Conservation (phyloP, 1,140 invertebrate genomes). For the Atta cephalotes region DNA sequence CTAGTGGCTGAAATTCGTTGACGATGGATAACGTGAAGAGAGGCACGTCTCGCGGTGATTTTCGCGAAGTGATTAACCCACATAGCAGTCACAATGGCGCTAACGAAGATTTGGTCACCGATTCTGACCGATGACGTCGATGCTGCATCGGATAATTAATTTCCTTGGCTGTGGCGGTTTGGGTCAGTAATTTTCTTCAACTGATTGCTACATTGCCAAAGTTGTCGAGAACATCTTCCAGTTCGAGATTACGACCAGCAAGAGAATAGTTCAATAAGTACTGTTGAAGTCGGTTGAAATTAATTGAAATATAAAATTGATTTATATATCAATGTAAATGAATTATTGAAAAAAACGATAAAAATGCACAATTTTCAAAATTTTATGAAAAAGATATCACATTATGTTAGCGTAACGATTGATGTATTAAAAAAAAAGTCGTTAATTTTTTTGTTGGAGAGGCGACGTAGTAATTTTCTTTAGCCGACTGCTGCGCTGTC, state of each 20-base stretch:
- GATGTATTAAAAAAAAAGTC: no score
- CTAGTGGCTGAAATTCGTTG: conserved; percentile 51
- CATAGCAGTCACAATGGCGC: conserved; percentile 35
- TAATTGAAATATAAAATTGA: not conserved
- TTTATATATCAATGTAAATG: not conserved
- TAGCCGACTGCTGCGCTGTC: not conserved
- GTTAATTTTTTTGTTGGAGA: no score
- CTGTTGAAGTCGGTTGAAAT: not conserved
- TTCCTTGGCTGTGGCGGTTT: not conserved
- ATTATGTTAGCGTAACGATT: no score
- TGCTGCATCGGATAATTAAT: conserved; percentile 42
- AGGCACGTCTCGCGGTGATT: conserved; percentile 15
- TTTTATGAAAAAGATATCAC: no score
- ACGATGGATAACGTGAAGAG: not conserved
- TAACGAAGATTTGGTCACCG: conserved; percentile 52
- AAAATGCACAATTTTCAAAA: no score
- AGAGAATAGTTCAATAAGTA: not conserved
- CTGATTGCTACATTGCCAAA: not conserved
- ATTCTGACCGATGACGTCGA: conserved; percentile 24
- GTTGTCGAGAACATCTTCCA: not conserved
- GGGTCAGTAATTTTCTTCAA: conserved; percentile 20
- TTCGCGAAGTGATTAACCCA: conserved; percentile 51
- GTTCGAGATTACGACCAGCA: not conserved
- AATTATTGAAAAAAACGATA: not conserved
- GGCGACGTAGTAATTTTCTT: conserved; percentile 8